A percentile compares a stretch with the other conserved stretches of the same genome.
These are phyloP conservation scores for Dryococelus australis DNA, from an alignment of 2,888 invertebrate genomes.

Conservation along the genomic window DNA sequence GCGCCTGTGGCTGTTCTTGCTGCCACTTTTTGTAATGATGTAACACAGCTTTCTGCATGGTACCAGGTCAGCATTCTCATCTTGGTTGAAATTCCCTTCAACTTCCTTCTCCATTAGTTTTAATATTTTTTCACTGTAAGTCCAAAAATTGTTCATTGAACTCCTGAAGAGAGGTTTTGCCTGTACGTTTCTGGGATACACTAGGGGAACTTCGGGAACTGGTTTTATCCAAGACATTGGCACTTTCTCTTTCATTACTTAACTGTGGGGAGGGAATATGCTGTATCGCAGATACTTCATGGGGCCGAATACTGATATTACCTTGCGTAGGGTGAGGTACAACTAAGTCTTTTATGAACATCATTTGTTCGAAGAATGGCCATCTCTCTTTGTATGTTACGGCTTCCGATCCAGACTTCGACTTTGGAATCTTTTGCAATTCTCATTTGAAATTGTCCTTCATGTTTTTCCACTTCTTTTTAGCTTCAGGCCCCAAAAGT, in stretches of 20 bases:
- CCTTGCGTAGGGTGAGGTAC: background rate
- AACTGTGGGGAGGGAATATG: background rate
- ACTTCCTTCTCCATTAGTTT: background rate
- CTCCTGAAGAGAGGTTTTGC: no score
- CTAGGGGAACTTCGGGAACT: no score
- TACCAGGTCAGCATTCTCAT: background rate
- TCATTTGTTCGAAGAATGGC: no score
- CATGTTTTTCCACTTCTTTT: background rate
- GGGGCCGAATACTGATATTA: background rate
- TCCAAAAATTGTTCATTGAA: background rate
- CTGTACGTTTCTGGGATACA: no score
- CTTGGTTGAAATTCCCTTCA: background rate
- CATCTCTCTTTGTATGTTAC: no score
- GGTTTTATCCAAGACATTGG: no score
- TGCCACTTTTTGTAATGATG: background rate
- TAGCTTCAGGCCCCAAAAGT: background rate
- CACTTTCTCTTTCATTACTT: no score
- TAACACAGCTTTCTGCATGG: background rate
- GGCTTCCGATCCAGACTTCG: no score
- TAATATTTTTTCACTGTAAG: background rate
- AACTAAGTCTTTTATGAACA: background rate
- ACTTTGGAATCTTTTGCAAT: no score
- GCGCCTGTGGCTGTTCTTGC: no score
- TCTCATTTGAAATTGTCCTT: no score
- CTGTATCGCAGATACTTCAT: no score